phyloP scores from a whole-genome alignment of 2,113 vertebrate genomes.

The Myiozetetes cayanensis region DNA sequence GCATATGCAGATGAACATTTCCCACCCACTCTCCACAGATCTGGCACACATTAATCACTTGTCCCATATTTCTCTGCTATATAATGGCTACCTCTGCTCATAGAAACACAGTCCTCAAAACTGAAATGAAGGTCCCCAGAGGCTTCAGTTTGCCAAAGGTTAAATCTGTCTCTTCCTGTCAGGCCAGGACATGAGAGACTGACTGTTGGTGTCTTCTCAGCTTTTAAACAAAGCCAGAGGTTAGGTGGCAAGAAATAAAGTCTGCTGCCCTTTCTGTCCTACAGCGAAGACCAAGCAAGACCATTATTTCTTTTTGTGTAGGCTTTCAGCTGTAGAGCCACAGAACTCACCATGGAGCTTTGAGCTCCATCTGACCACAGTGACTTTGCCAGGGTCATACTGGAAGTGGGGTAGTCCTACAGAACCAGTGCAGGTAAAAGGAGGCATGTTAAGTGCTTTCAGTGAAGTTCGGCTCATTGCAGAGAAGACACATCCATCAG shows the following conservation, averaged over 20 bases:
- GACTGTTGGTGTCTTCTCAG: background rate
- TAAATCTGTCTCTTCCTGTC: background rate
- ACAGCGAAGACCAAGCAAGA: background rate
- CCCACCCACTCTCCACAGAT: constrained; percentile 19
- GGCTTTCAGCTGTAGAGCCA: background rate
- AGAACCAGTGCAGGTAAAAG: background rate
- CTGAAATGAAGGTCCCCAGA: background rate
- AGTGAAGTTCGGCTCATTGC: background rate
- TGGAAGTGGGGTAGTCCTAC: background rate
- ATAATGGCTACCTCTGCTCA: background rate
- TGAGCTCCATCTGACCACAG: background rate
- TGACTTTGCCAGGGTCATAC: background rate
- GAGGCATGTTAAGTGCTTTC: background rate
- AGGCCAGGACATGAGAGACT: background rate
- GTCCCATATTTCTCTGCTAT: constrained; percentile 31
- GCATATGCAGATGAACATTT: constrained; percentile 52
- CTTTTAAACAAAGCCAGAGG: background rate
- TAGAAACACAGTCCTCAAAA: background rate
- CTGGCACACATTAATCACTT: constrained; percentile 12
- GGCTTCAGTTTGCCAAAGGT: background rate
- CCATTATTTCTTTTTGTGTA: background rate
- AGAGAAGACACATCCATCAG: background rate
- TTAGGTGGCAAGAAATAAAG: background rate
- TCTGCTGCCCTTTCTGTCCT: background rate
- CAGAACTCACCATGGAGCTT: background rate